Evolutionary conservation across 37 sponge, comb jelly and placozoan genomes (phyloP).

Genomic region (Ianthella basta): DNA sequence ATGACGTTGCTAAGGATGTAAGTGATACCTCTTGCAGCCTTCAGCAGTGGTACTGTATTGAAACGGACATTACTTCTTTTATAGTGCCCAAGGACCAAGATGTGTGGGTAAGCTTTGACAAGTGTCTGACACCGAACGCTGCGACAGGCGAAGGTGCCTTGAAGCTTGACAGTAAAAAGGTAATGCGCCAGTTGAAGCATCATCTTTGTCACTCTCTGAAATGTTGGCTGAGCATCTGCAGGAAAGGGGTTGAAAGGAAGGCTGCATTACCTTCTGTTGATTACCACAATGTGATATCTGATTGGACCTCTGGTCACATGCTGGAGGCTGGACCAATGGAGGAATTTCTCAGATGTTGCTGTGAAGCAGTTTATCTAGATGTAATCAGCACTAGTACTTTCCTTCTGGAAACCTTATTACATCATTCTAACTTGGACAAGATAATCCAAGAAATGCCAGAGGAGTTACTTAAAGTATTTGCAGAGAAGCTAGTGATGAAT

Average conservation of each 20-base stretch:
- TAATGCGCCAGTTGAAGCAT: neutral
- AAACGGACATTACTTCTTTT: neutral
- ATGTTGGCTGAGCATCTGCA: neutral
- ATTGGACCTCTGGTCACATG: neutral
- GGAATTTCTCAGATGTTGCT: neutral
- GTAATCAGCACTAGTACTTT: too few species aligned
- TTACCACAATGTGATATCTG: neutral
- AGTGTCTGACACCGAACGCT: too few species aligned
- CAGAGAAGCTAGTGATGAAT: too few species aligned
- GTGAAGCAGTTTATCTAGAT: neutral
- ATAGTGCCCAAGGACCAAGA: neutral
- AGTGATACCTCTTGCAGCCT: neutral
- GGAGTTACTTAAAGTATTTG: too few species aligned
- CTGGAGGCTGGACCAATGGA: neutral
- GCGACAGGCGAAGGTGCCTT: neutral
- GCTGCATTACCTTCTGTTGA: neutral
- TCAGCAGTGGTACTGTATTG: neutral
- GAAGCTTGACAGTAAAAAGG: neutral
- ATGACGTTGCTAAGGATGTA: neutral
- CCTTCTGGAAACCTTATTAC: too few species aligned
- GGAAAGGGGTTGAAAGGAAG: neutral
- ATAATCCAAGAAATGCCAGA: too few species aligned
- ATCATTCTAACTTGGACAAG: too few species aligned
- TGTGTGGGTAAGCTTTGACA: neutral
- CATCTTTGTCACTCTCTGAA: neutral